phyloP scores from a whole-genome alignment of 2,113 vertebrate genomes.

The Sigmodon hispidus region DNA sequence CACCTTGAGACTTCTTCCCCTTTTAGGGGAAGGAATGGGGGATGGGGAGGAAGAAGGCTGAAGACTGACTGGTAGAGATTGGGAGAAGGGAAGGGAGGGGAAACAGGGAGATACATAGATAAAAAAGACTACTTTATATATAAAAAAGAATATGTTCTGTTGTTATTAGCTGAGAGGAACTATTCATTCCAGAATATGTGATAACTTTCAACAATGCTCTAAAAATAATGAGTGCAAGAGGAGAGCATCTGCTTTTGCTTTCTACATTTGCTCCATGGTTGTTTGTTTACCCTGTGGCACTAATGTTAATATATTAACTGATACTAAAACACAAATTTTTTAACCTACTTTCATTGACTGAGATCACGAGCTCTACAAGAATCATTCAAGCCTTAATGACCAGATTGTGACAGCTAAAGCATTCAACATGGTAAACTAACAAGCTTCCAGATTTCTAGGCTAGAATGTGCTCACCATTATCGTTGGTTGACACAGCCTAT shows the following conservation, averaged over 20 bases:
- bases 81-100: no score
- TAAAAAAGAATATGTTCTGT: neutral
- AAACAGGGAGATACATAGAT: no score
- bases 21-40: no score
- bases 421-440: neutral
- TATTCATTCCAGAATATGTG: neutral
- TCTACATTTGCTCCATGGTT: neutral
- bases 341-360: neutral
- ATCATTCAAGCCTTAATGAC: neutral
- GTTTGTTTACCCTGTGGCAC: neutral
- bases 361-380: neutral
- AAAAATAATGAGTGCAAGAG: neutral
- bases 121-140: no score
- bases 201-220: neutral
- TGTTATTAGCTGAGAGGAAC: neutral
- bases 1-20: no score
- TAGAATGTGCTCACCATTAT: neutral
- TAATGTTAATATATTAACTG: neutral
- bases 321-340: neutral
- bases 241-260: neutral
- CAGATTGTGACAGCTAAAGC: neutral
- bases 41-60: no score
- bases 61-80: no score
- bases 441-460: neutral
- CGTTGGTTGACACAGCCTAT: neutral